Evolutionary conservation across 1,140 invertebrate genomes (phyloP).

Genomic region (Eufriesea mexicana): DNA sequence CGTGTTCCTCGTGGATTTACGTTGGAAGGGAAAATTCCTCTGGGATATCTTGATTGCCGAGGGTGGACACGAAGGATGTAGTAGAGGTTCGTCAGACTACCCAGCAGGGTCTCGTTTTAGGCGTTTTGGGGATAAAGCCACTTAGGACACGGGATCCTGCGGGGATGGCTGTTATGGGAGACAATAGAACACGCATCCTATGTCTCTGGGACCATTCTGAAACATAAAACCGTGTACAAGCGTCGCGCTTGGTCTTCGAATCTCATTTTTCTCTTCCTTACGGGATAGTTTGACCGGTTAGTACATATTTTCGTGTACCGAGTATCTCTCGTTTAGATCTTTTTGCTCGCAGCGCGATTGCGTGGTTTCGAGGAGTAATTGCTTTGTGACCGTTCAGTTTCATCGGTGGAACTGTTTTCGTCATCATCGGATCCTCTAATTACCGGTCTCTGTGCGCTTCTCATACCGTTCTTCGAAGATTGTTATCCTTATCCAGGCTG

Average conservation of each 20-base stretch:
- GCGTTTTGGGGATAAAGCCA: background rate
- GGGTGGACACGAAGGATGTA: no score
- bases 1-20: background rate
- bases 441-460: background rate
- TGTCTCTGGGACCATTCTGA: background rate
- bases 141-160: background rate
- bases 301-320: background rate
- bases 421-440: background rate
- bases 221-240: background rate
- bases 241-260: background rate
- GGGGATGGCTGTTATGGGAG: background rate
- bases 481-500: no score
- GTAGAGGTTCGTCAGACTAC: background rate
- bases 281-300: no score
- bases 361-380: background rate
- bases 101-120: background rate
- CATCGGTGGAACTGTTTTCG: background rate
- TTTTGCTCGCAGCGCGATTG: background rate
- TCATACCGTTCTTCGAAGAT: background rate
- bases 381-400: background rate
- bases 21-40: background rate
- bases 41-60: conserved; percentile 11
- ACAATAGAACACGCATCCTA: background rate
- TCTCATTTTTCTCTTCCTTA: background rate
- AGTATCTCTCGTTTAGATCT: background rate